phyloP scores from a whole-genome alignment of 1,140 invertebrate species.

The Drosophila lowei region DNA sequence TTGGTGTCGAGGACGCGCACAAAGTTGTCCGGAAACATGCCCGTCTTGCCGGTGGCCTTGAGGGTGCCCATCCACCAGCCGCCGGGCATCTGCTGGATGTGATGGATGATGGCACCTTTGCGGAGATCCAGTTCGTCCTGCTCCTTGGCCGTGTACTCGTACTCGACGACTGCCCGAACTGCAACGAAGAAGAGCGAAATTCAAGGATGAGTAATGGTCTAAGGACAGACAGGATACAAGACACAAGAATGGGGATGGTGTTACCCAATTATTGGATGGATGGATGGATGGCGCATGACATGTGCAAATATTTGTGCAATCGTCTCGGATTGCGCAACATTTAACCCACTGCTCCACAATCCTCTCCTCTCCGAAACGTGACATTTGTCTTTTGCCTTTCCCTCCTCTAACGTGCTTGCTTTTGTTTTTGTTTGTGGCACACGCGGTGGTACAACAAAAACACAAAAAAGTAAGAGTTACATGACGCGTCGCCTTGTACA shows the following conservation, averaged over 20 bases:
- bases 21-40: slow-evolving; percentile 99
- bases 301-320: slow-evolving; percentile 65
- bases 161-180: slow-evolving; percentile 92
- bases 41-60: slow-evolving; percentile 88
- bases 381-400: slow-evolving; percentile 55
- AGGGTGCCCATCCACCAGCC: slow-evolving; percentile 99
- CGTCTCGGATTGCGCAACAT: slow-evolving; percentile 54
- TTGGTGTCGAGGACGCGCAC: slow-evolving; percentile 87
- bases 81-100: slow-evolving; percentile 91
- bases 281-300: slow-evolving; percentile 12
- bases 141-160: slow-evolving; percentile 91
- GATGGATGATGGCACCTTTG: slow-evolving; percentile 95
- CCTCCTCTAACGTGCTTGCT: neutral
- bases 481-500: slow-evolving; percentile 48
- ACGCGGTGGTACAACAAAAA: slow-evolving; percentile 30
- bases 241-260: slow-evolving; percentile 1
- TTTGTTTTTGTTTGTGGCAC: slow-evolving; percentile 15
- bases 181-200: slow-evolving; percentile 43
- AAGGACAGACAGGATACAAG: neutral
- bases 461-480: slow-evolving; percentile 69
- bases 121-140: slow-evolving; percentile 92
- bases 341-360: slow-evolving; percentile 23
- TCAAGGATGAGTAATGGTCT: neutral
- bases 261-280: slow-evolving; percentile 50
- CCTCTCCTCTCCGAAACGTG: slow-evolving; percentile 30